Conservation (phyloP, 92 coral and sea anemone species). For the Epizoanthus stellaris region DNA sequence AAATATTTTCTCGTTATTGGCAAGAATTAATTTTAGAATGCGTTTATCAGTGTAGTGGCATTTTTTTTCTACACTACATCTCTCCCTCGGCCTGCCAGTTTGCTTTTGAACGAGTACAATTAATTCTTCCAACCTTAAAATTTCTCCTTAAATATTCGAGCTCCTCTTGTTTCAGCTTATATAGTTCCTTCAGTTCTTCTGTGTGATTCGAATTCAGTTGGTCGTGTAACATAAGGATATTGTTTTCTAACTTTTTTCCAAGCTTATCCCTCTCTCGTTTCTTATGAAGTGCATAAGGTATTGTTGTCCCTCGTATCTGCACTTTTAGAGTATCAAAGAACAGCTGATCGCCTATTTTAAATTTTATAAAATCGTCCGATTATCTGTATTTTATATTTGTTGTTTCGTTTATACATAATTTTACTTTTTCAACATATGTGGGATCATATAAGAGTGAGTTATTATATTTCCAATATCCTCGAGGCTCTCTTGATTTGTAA, state of each 20-base stretch:
- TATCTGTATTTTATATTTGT: too few relatives aligned
- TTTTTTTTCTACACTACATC: constrained; percentile 35
- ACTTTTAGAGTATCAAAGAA: too few relatives aligned
- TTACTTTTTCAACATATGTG: too few relatives aligned
- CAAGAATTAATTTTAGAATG: constrained; percentile 36
- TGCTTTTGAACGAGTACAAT: constrained; percentile 21
- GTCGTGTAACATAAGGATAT: neutral
- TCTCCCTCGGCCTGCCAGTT: constrained; percentile 20
- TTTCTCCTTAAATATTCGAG: too few relatives aligned
- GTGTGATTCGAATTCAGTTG: neutral
- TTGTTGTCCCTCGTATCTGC: neutral
- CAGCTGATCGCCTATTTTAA: too few relatives aligned
- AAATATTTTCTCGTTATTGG: neutral
- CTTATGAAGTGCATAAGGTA: neutral
- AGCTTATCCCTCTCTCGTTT: constrained; percentile 30
- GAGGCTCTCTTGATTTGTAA: too few relatives aligned
- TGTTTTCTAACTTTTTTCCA: neutral
- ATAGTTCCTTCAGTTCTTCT: constrained; percentile 1
- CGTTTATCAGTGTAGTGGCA: constrained; percentile 31
- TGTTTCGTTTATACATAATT: too few relatives aligned
- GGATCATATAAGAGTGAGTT: too few relatives aligned
- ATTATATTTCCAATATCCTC: too few relatives aligned
- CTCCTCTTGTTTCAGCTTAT: constrained; percentile 3
- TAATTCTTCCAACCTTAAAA: neutral
- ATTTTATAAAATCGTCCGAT: too few relatives aligned